Evolutionary conservation across 2,113 vertebrate species (phyloP), one percentile per base, ranked within the genome.

Genomic region (Pseudonaja textilis): DNA sequence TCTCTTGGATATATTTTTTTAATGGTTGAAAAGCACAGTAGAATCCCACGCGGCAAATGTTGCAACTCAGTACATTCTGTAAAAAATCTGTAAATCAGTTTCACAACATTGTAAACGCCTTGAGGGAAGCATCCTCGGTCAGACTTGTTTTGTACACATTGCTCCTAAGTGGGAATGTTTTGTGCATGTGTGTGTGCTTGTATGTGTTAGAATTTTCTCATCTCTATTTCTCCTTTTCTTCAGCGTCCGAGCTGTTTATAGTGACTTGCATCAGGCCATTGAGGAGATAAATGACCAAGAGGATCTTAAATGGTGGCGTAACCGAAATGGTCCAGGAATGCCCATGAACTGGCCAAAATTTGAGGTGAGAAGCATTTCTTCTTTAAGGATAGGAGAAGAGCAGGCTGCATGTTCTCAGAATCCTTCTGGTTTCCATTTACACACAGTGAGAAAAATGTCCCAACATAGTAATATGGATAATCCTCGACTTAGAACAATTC

Each of bases 261-360:
- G 96, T 50, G 98, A 98, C 52, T 97, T 98, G 87, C 97, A 98
- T 93, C 96, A 98, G 86, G 97, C 98, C 0, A 97, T 98, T 85
- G 97, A 97, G 96, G 95, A 97, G 91, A 97, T 98, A 92, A 96
- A 94, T 52, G 98, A 98, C 52, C 96, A 97, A 91, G 98, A 98
- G 0, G 98, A 98, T 92, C 95, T 98, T 39, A 97, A 97, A 85
- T 98, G 98, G 98, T 98, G 98, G 98, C 98, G 96, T 96, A 98
- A 98, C 94, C 96, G 97, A 64, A 96, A 96, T 0, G 98, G 98
- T 0, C 98, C 98, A 0, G 98, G 98, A 88, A 98, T 98, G 98
- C 94, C 97, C 34, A 98, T 98, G 0, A 95, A 98, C 93, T 98
- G 98, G 98, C 98, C 98, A 3, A 96, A 97, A 93, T 97, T 98